Percentiles rank a stretch among this genome's conserved stretches.
phyloP scores from a whole-genome alignment of 2,113 vertebrate species.

The Syrrhaptes paradoxus region DNA sequence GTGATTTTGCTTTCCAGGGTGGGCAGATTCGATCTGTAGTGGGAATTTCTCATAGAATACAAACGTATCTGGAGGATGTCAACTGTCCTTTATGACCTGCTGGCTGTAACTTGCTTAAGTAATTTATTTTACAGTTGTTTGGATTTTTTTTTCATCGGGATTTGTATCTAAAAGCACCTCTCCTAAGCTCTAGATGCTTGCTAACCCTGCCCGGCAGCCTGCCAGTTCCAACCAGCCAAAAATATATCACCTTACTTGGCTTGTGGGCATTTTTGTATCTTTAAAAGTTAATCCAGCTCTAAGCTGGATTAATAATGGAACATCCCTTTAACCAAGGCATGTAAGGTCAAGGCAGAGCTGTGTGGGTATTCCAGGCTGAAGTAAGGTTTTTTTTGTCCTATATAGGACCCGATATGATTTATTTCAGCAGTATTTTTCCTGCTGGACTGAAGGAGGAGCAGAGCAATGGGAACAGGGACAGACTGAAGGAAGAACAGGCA shows the following conservation, averaged over 20 bases:
- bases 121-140: conserved; percentile 18
- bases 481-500: neutral
- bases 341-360: conserved; percentile 45
- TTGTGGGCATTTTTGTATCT: conserved; percentile 54
- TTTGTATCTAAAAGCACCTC: conserved; percentile 48
- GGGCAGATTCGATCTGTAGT: neutral
- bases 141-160: neutral
- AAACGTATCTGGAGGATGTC: neutral
- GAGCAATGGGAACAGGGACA: neutral
- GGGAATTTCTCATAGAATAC: neutral
- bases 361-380: conserved; percentile 11
- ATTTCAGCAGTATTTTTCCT: neutral
- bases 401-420: neutral
- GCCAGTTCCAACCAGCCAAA: conserved; percentile 26
- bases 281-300: conserved; percentile 67
- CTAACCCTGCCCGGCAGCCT: neutral
- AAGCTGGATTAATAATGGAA: conserved; percentile 60
- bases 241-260: conserved; percentile 35
- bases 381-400: neutral
- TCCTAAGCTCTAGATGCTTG: conserved; percentile 25
- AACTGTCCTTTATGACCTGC: neutral
- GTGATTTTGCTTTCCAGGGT: neutral
- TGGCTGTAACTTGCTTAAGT: neutral
- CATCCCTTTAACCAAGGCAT: conserved; percentile 55
- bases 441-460: neutral